Conservation (phyloP, 2,888 invertebrate genomes). For the Anaspis maculata region DNA sequence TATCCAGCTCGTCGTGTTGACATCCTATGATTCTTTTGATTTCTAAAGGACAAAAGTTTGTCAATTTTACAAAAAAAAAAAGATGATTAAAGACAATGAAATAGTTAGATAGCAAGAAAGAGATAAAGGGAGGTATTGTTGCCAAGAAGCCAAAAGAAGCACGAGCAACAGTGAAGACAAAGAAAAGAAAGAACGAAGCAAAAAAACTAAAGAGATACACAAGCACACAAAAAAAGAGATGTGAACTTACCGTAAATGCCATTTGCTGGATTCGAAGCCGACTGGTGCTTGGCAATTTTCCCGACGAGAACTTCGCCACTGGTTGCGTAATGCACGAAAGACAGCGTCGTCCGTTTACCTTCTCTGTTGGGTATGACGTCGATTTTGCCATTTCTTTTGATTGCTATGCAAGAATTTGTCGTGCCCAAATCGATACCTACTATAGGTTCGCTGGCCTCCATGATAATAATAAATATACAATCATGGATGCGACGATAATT, state of each 20-base stretch:
- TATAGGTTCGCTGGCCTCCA: no score
- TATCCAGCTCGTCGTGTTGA: slow-evolving; percentile 8
- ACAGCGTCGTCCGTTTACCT: slow-evolving; percentile 7
- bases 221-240: no score
- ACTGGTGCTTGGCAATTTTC: slow-evolving; percentile 7
- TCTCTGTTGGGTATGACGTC: slow-evolving; percentile 8
- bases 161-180: no score
- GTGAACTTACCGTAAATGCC: slow-evolving; percentile 10
- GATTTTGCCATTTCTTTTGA: slow-evolving; percentile 6
- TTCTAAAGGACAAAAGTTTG: slow-evolving; percentile 5
- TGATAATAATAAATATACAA: no score
- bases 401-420: slow-evolving; percentile 11
- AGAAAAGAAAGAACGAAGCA: no score
- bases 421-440: slow-evolving; percentile 10
- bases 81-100: no score
- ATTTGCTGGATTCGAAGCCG: slow-evolving; percentile 4
- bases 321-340: slow-evolving; percentile 7
- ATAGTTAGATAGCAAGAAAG: no score
- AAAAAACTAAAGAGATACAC: no score
- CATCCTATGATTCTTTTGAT: slow-evolving; percentile 9
- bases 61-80: no score
- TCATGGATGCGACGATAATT: no score
- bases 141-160: no score
- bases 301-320: slow-evolving; percentile 6
- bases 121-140: no score